Percentiles rank a stretch among this genome's conserved stretches.
These are phyloP conservation scores for Eustalomyia histrio DNA, from an alignment of 2,888 invertebrate species.

Conservation along the genomic window DNA sequence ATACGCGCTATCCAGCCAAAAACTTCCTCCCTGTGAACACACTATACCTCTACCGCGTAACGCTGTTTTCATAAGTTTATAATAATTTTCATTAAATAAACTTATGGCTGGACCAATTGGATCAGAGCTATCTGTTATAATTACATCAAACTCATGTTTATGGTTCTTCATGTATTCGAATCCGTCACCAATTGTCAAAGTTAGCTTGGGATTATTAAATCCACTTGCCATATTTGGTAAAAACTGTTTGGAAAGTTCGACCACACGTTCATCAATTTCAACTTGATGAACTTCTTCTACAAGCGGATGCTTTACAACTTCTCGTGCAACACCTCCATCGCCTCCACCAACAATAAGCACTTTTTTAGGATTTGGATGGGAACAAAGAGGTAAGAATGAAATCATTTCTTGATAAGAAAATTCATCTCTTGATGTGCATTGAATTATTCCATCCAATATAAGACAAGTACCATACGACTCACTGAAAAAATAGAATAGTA, in stretches of 20 bases:
- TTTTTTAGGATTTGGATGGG: constrained; percentile 93
- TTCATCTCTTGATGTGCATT: constrained; percentile 97
- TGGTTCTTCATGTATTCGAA: constrained; percentile 95
- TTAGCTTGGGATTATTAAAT: constrained; percentile 90
- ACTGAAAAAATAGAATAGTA: constrained; percentile 65
- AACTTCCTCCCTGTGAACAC: constrained; percentile 94
- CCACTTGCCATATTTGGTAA: constrained; percentile 95
- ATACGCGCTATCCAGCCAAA: constrained; percentile 89
- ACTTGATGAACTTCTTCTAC: constrained; percentile 94
- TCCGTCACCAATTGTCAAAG: constrained; percentile 93
- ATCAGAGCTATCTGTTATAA: constrained; percentile 99
- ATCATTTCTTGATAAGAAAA: constrained; percentile 99
- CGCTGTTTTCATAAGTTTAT: constrained; percentile 90
- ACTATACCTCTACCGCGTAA: constrained; percentile 92
- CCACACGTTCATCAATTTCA: constrained; percentile 96
- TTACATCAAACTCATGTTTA: constrained; percentile 93
- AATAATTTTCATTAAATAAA: constrained; percentile 87
- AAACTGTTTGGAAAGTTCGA: constrained; percentile 92
- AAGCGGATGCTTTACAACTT: constrained; percentile 94
- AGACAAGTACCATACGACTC: constrained; percentile 88
- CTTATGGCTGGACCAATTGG: constrained; percentile 91
- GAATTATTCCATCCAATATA: constrained; percentile 96
- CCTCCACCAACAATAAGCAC: constrained; percentile 98
- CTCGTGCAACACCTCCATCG: constrained; percentile 98
- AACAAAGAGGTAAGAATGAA: constrained; percentile 93